phyloP scores from a whole-genome alignment of 1,140 invertebrate genomes.

The Zophobas atratus region DNA sequence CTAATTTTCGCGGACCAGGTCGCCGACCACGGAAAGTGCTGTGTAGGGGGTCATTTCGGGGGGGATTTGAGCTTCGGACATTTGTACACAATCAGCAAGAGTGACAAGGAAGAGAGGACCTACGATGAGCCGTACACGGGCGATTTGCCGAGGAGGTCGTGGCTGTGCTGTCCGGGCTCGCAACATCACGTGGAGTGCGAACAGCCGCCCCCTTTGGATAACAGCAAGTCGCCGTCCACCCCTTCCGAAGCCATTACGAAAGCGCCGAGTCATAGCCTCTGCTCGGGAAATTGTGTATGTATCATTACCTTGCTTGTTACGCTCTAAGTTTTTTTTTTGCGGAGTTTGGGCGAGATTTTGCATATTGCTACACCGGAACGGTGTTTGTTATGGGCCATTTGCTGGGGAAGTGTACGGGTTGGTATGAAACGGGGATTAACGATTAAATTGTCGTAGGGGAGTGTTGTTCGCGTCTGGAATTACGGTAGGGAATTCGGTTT shows the following conservation, averaged over 20 bases:
- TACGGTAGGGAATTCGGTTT: too few relatives aligned
- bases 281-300: constrained; percentile 65
- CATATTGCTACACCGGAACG: not conserved
- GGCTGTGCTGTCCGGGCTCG: constrained; percentile 67
- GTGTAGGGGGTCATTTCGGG: constrained; percentile 61
- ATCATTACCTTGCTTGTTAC: constrained; percentile 34
- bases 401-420: not conserved
- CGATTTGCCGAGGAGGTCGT: constrained; percentile 64
- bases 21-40: constrained; percentile 61
- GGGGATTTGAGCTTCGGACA: constrained; percentile 63
- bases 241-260: constrained; percentile 62
- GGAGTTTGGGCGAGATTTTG: not conserved
- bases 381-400: not conserved
- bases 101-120: constrained; percentile 63
- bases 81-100: constrained; percentile 65
- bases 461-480: too few relatives aligned
- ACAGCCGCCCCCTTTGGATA: constrained; percentile 61
- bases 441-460: too few relatives aligned
- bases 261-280: constrained; percentile 58
- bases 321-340: not conserved
- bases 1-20: not conserved
- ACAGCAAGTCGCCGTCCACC: constrained; percentile 55
- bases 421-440: too few relatives aligned
- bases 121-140: constrained; percentile 67
- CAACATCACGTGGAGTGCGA: constrained; percentile 59